phyloP scores from a whole-genome alignment of 2,797 vertebrate genomes.

The Glossophaga mutica region DNA sequence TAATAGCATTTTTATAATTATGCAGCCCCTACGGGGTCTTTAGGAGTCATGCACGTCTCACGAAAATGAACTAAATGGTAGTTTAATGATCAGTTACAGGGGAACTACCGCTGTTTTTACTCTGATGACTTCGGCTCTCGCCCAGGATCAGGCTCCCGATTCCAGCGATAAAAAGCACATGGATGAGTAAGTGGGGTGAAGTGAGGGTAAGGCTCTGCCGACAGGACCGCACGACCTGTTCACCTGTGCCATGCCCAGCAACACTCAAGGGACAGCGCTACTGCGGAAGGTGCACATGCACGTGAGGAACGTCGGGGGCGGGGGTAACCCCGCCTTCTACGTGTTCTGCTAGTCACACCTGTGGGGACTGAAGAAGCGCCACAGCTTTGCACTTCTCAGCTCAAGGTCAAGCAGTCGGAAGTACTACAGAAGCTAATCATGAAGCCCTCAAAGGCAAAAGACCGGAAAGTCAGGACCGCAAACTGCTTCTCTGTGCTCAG shows the following conservation, averaged over 20 bases:
- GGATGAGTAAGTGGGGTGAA: background rate
- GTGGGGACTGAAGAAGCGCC: background rate
- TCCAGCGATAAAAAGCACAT: background rate
- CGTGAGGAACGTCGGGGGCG: background rate
- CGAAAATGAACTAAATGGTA: slow-evolving; percentile 16
- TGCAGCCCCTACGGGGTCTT: background rate
- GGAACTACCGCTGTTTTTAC: background rate
- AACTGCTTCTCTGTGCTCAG: background rate
- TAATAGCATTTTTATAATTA: background rate
- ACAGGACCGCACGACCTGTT: background rate
- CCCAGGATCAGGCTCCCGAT: background rate
- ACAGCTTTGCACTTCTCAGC: background rate
- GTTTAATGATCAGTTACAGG: background rate
- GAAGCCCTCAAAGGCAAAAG: background rate
- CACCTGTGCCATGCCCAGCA: background rate
- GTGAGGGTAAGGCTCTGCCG: background rate
- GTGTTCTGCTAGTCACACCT: background rate
- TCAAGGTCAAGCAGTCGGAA: background rate
- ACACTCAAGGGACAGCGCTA: background rate
- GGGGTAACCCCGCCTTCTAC: background rate
- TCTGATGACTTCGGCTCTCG: background rate
- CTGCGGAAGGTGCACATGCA: background rate
- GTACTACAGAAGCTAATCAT: background rate
- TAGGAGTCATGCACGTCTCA: background rate
- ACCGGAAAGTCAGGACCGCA: background rate